Evolutionary conservation across 2,113 vertebrate species (phyloP).

Genomic region (Ornithorhynchus anatinus): DNA sequence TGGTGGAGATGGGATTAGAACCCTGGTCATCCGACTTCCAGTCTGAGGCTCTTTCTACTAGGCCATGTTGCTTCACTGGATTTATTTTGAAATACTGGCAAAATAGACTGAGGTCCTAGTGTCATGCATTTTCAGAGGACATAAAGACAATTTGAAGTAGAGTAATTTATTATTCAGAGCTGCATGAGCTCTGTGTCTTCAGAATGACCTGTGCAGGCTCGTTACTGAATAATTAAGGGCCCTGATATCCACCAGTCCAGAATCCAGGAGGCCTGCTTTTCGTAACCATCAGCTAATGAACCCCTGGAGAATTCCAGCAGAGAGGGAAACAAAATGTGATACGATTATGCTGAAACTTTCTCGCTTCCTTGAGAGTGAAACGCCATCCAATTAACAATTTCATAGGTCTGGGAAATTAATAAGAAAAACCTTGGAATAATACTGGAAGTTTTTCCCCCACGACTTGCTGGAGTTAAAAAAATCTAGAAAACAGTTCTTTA

Average conservation of each 20-base stretch:
- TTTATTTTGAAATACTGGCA: neutral
- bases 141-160: conserved; percentile 15
- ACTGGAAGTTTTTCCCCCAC: conserved; percentile 13
- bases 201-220: conserved; percentile 28
- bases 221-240: conserved; percentile 62
- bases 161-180: conserved; percentile 11
- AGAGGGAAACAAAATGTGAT: conserved; percentile 51
- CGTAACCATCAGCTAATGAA: conserved; percentile 60
- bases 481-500: conserved; percentile 26
- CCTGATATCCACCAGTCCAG: conserved; percentile 26
- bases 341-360: conserved; percentile 47
- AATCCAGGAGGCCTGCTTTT: conserved; percentile 44
- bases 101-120: neutral
- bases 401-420: conserved; percentile 22
- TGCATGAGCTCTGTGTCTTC: conserved; percentile 24
- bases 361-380: conserved; percentile 36
- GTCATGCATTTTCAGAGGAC: conserved; percentile 11
- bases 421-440: conserved; percentile 51
- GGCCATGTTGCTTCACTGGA: neutral
- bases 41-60: neutral
- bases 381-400: conserved; percentile 32
- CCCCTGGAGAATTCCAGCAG: conserved; percentile 40
- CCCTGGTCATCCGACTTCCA: no score
- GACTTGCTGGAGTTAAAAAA: conserved; percentile 26
- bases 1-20: no score